phyloP scores from a whole-genome alignment of 1,140 invertebrate species.

The Drosophila mayri region DNA sequence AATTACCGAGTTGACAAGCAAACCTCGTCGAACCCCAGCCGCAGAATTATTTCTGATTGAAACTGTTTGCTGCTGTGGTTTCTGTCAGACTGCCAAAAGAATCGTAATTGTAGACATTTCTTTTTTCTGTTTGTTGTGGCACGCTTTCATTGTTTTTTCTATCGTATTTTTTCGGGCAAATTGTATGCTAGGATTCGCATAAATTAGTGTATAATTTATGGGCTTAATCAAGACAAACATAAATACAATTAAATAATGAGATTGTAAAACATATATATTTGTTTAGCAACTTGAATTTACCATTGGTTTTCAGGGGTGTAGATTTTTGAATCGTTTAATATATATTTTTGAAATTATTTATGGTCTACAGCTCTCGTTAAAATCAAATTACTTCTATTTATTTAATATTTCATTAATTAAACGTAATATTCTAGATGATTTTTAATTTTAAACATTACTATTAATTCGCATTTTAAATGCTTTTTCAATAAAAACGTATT shows the following conservation, averaged over 20 bases:
- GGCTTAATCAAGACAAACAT: constrained; percentile 1
- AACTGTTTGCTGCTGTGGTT: constrained; percentile 19
- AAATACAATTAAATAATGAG: neutral
- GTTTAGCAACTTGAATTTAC: neutral
- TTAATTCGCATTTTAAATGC: too few species aligned
- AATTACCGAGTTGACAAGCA: constrained; percentile 28
- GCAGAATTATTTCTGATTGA: constrained; percentile 48
- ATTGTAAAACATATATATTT: neutral
- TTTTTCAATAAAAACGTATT: neutral
- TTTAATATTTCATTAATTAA: neutral
- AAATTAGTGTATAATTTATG: constrained; percentile 32
- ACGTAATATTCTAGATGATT: too few species aligned
- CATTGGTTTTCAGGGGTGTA: neutral
- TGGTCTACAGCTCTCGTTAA: neutral
- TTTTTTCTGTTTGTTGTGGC: constrained; percentile 15
- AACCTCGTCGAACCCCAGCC: neutral
- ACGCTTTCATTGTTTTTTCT: constrained; percentile 27
- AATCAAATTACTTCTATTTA: neutral
- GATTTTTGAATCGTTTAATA: neutral
- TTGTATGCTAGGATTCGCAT: constrained; percentile 16
- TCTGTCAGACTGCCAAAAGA: constrained; percentile 40
- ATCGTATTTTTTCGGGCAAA: constrained; percentile 8
- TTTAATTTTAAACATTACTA: neutral
- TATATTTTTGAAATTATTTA: neutral
- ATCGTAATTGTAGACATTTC: constrained; percentile 41